These are phyloP conservation scores for Falco novaeseelandiae DNA, from an alignment of 2,797 vertebrate genomes.

Conservation along the genomic window DNA sequence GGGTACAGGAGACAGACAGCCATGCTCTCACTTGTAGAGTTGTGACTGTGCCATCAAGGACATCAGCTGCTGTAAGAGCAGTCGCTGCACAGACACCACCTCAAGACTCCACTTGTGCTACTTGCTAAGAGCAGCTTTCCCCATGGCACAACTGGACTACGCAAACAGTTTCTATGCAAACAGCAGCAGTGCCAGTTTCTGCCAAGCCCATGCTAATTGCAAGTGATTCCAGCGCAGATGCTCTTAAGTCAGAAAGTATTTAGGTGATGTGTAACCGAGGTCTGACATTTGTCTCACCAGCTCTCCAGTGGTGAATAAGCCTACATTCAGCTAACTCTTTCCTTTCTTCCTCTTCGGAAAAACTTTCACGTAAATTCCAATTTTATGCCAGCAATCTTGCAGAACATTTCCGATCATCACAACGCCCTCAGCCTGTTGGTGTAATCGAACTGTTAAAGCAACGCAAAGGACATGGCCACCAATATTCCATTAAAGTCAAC, in stretches of 20 bases:
- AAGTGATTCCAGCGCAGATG: background rate
- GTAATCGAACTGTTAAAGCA: background rate
- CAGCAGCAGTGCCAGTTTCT: slow-evolving; percentile 44
- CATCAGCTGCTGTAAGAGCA: background rate
- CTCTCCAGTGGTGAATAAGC: background rate
- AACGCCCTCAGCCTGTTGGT: background rate
- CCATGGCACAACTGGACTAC: background rate
- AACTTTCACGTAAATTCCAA: background rate
- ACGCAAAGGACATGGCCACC: background rate
- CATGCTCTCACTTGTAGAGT: background rate
- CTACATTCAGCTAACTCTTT: background rate
- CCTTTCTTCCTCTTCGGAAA: background rate
- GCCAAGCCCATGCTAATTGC: slow-evolving; percentile 50
- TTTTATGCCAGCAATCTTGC: background rate
- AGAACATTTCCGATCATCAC: background rate
- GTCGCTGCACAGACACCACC: background rate
- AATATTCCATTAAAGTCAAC: background rate
- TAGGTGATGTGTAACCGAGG: background rate
- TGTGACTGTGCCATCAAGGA: background rate
- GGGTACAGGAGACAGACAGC: background rate
- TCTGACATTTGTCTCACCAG: background rate
- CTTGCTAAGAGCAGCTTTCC: background rate
- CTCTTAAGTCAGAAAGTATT: background rate
- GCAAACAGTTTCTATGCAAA: slow-evolving; percentile 5
- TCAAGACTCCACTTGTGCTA: background rate